Conservation (phyloP, 53 echinoderm and acorn worm species). For the Zoroaster sp. region DNA sequence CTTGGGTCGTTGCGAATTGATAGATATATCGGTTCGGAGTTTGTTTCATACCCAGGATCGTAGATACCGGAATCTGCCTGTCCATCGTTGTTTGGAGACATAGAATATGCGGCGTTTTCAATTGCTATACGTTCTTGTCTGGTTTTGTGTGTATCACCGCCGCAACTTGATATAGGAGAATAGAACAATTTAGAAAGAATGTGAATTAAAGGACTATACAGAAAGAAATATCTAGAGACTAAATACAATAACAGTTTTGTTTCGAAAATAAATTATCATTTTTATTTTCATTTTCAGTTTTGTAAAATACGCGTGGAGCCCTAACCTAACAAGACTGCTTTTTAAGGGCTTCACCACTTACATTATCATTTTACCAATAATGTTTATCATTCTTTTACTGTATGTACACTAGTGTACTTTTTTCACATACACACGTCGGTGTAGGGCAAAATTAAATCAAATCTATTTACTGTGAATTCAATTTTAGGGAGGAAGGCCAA, state of each 20-base stretch:
- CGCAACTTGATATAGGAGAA: not conserved
- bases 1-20: slow-evolving; percentile 42
- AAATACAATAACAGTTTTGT: not conserved
- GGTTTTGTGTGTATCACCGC: not conserved
- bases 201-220: not conserved
- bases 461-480: too few relatives aligned
- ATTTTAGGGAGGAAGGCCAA: too few relatives aligned
- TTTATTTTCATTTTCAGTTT: too few relatives aligned
- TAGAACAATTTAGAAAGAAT: not conserved
- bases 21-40: slow-evolving; percentile 15
- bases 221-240: not conserved
- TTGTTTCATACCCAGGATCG: slow-evolving; percentile 30
- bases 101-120: slow-evolving; percentile 27
- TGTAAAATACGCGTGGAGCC: too few relatives aligned
- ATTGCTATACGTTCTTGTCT: not conserved
- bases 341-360: too few relatives aligned
- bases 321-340: too few relatives aligned
- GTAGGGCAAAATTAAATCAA: too few relatives aligned
- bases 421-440: too few relatives aligned
- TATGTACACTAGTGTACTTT: too few relatives aligned
- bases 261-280: too few relatives aligned
- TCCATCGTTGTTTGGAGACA: not conserved
- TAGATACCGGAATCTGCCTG: slow-evolving; percentile 43
- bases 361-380: too few relatives aligned
- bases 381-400: too few relatives aligned